Percentiles rank a stretch among this genome's conserved stretches.
phyloP scores from a whole-genome alignment of 2,888 invertebrate species.

The Macrosoma leucophasiata region DNA sequence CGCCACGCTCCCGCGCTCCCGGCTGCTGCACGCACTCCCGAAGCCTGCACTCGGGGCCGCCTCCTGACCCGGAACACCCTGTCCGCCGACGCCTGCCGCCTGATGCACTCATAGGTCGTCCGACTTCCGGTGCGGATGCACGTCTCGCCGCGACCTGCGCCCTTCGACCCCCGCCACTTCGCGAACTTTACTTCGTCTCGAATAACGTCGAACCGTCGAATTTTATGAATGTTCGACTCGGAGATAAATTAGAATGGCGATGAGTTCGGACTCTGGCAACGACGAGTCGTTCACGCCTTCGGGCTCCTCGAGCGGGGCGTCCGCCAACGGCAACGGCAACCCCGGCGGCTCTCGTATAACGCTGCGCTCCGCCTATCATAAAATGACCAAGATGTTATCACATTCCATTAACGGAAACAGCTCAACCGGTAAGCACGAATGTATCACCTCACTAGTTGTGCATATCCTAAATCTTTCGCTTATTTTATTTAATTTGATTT shows the following conservation, averaged over 20 bases:
- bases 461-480: no score
- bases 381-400: conserved; percentile 29
- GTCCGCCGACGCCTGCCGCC: conserved; percentile 26
- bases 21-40: conserved; percentile 39
- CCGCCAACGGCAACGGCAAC: conserved; percentile 2
- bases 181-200: no score
- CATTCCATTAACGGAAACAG: conserved; percentile 18
- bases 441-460: no score
- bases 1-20: conserved; percentile 34
- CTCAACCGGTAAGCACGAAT: conserved; percentile 15
- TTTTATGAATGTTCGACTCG: no score
- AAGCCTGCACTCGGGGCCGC: conserved; percentile 42
- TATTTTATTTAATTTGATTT: no score
- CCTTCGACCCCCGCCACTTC: background rate
- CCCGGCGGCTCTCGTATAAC: conserved; percentile 18
- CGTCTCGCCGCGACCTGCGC: conserved; percentile 14
- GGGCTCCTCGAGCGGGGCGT: background rate
- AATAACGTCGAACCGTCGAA: no score
- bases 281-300: background rate
- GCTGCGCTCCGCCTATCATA: conserved; percentile 28
- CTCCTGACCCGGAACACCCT: conserved; percentile 34
- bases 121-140: conserved; percentile 36
- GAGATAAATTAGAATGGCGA: no score
- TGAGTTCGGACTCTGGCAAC: background rate
- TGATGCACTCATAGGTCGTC: conserved; percentile 37